These are phyloP conservation scores for Acrocephalus kingi DNA, from an alignment of 2,113 vertebrate genomes.

Conservation along the genomic window DNA sequence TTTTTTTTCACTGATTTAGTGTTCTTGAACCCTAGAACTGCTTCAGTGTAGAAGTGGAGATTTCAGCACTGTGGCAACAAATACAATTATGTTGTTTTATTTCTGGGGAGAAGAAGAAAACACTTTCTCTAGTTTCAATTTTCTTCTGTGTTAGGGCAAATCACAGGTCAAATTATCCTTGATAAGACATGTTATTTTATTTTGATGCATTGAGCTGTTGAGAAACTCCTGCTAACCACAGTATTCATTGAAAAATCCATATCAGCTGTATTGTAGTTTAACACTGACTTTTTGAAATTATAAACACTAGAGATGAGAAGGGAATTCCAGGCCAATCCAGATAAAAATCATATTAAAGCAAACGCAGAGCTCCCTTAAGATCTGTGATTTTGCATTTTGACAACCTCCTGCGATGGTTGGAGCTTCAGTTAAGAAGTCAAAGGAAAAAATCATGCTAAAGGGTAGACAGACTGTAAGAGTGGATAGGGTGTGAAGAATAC, in stretches of 20 bases:
- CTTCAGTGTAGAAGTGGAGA: background rate
- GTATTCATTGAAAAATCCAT: background rate
- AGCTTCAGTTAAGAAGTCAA: background rate
- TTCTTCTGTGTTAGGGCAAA: background rate
- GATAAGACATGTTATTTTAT: background rate
- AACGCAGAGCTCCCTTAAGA: background rate
- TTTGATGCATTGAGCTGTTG: background rate
- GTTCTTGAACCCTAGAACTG: background rate
- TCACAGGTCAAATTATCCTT: background rate
- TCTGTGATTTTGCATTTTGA: background rate
- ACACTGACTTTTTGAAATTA: background rate
- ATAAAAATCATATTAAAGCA: background rate
- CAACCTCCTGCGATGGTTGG: accelerated
- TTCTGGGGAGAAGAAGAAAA: background rate
- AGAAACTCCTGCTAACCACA: background rate
- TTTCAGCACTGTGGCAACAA: background rate
- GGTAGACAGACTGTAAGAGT: background rate
- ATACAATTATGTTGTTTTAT: background rate
- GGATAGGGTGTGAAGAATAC: background rate
- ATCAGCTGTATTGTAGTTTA: background rate
- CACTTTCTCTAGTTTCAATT: background rate
- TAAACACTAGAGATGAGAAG: background rate
- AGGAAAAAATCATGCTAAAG: background rate
- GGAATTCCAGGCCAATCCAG: background rate
- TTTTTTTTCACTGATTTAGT: background rate